Evolutionary conservation across 2,888 invertebrate genomes (phyloP), one percentile per base, ranked within the genome.

Genomic region (Cephalotes varians): DNA sequence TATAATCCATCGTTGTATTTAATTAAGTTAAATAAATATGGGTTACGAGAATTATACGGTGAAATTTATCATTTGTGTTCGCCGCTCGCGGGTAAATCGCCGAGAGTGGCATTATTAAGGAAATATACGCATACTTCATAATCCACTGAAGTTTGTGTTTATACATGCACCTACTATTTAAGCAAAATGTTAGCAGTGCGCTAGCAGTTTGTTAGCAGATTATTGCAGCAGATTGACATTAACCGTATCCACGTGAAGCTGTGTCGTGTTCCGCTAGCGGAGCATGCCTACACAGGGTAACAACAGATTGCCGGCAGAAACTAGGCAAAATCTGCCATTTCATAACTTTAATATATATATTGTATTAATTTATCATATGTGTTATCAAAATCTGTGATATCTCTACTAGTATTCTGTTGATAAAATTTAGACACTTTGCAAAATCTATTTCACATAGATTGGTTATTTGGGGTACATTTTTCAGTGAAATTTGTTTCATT

Each of bases 1-100:
- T 40, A 74, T 28, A 76, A 28, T 77, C 34, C 56, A 77, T 69
- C 44, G 18, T 74, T 80, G 80, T 80, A 62, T 80, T 28, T 76
- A 60, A 80, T 74, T 60, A 28, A 60, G 28, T 80, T 80, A 31
- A 80, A 80, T 80, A 80, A 73, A 80, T 74, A 60, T 60, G 62
- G 62, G 31, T 74, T 80, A 76, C 34, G 56, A 67, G 47, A 60
- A 37, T 21, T 21, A 18, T 25, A 58, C 12, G 25, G 5, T 31
- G 31, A 56, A 79, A 2, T 56, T 44, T 40, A 10, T 73, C 25
- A 15, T n/a, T 47, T 5, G 44, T 25, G 18, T 9, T 21, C 9
- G 1, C 6, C 15, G 9, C 18, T 31, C 10, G 15, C 31, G 6
- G 15, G 6, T 15, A 9, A 44, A 73, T 47, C 47, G 15, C 18